Base-by-base conservation (phyloP, 2,113 vertebrate genomes). In the Misgurnus mizolepis region DNA sequence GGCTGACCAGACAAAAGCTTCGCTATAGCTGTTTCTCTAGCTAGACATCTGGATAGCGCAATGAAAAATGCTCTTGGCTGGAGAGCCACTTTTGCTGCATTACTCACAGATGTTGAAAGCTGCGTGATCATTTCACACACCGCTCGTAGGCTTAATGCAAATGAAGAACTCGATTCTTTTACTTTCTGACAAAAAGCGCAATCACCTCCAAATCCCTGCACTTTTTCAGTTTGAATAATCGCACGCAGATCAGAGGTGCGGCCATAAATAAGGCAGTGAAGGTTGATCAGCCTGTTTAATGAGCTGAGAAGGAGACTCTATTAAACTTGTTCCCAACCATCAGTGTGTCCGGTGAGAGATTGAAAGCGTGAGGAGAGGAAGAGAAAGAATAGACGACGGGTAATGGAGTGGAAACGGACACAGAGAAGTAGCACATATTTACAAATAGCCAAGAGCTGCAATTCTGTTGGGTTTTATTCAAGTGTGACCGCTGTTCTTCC, bases 271-370 rank as follows among this genome's bases (percentile, higher is more conserved):
- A 81, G 74, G 41, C 45, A 12, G 76, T 14, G 47, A n/a, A 67
- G 12, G 55, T 62, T 41, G 78, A 74, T 67, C 74, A 80, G 73
- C 53, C 61, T 81, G 74, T 71, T 14, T 65, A 84, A 78, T 81
- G 82, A 80, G 62, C 78, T 43, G 22, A 55, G 61, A 17, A 80
- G 34, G 41, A 76, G 50, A 40, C 39, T 67, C 73, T 56, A 84
- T 77, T 80, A 80, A 53, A 80, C 74, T 64, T 70, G 66, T 61
- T 56, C 45, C 64, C 50, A 84, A 80, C 50, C 76, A 80, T 77
- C 65, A 78, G 27, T 43, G 55, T 67, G 10, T 41, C 61, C 53
- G 47, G 22, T n/a, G 68, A 64, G 68, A 80, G 60, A 75, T 22
- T 0, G 53, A 76, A 34, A 34, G 27, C 27, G 27, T 34, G 3